Percentiles rank a stretch among this genome's conserved stretches.
Conservation (phyloP, 1,140 invertebrate genomes). For the Pseudachorutes palmiensis region DNA sequence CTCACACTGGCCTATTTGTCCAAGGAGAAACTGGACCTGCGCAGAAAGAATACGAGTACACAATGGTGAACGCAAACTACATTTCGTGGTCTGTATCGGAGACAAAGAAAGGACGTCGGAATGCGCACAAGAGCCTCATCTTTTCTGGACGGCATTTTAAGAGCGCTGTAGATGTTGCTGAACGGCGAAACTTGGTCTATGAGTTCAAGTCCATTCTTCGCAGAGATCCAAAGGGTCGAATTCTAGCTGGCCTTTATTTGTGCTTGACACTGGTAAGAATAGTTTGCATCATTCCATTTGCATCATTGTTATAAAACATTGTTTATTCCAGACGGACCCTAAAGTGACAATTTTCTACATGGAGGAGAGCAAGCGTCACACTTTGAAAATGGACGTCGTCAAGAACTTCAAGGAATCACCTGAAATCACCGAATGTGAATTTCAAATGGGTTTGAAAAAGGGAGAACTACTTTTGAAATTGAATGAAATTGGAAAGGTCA, state of each 20-base stretch:
- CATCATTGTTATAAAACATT: slow-evolving; percentile 26
- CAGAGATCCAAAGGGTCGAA: slow-evolving; percentile 66
- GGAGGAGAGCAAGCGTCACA: slow-evolving; percentile 30
- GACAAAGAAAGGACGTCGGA: slow-evolving; percentile 28
- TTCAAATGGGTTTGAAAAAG: slow-evolving; percentile 57
- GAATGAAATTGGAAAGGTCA: slow-evolving; percentile 54
- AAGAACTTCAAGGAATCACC: slow-evolving; percentile 43
- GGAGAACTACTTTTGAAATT: slow-evolving; percentile 55
- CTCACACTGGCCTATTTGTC: slow-evolving; percentile 78
- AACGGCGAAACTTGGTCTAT: slow-evolving; percentile 79
- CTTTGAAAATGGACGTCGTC: slow-evolving; percentile 21
- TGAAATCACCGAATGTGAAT: slow-evolving; percentile 57
- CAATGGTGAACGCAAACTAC: slow-evolving; percentile 56
- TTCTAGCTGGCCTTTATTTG: slow-evolving; percentile 76
- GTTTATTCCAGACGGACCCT: slow-evolving; percentile 50
- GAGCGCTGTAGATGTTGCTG: slow-evolving; percentile 72
- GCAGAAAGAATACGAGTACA: slow-evolving; percentile 74
- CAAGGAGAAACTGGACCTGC: slow-evolving; percentile 63
- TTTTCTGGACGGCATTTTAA: slow-evolving; percentile 68
- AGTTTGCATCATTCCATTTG: slow-evolving; percentile 43
- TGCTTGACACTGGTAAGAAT: slow-evolving; percentile 46
- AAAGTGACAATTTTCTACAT: slow-evolving; percentile 36
- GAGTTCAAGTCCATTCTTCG: slow-evolving; percentile 72
- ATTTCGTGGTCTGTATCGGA: slow-evolving; percentile 67
- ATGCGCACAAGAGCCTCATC: slow-evolving; percentile 53